A percentile compares a stretch with the other conserved stretches of the same genome.
phyloP scores from a whole-genome alignment of 2,888 invertebrate species.

The Drosophila nigricruria region DNA sequence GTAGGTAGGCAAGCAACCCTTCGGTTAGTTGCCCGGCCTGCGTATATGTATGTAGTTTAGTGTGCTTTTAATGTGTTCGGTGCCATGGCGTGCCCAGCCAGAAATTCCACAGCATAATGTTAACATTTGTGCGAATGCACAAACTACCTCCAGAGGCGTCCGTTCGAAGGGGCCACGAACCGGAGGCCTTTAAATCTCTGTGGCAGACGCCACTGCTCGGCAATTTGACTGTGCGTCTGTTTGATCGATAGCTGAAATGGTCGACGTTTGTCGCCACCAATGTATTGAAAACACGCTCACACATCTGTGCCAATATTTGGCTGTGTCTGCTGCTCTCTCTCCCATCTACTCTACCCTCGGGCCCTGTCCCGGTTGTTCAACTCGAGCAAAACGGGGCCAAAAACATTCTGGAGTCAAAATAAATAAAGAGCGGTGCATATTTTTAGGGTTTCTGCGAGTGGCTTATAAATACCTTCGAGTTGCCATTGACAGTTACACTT shows the following conservation, averaged over 20 bases:
- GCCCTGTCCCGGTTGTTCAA: constrained; percentile 64
- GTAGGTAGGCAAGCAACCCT: constrained; percentile 12
- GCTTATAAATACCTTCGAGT: constrained; percentile 40
- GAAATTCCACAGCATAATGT: constrained; percentile 80
- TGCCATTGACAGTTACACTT: constrained; percentile 56
- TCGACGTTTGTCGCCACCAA: constrained; percentile 73
- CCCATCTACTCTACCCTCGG: neutral
- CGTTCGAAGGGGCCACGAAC: neutral
- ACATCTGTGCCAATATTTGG: constrained; percentile 67
- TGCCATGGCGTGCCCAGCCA: constrained; percentile 82
- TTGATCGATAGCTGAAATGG: constrained; percentile 80
- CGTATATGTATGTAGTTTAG: constrained; percentile 62
- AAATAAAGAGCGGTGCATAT: constrained; percentile 48
- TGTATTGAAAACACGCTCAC: constrained; percentile 67
- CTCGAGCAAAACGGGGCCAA: constrained; percentile 66
- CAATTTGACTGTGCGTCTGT: constrained; percentile 71
- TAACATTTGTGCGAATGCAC: constrained; percentile 57
- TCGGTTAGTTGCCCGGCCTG: constrained; percentile 22
- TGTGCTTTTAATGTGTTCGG: constrained; percentile 83
- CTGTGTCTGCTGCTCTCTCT: neutral
- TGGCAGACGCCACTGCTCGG: constrained; percentile 29
- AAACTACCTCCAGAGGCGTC: constrained; percentile 38
- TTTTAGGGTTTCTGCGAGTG: constrained; percentile 39
- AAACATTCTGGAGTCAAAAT: neutral
- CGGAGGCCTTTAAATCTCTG: neutral